phyloP scores from a whole-genome alignment of 1,140 invertebrate genomes.

The Conus ventricosus region DNA sequence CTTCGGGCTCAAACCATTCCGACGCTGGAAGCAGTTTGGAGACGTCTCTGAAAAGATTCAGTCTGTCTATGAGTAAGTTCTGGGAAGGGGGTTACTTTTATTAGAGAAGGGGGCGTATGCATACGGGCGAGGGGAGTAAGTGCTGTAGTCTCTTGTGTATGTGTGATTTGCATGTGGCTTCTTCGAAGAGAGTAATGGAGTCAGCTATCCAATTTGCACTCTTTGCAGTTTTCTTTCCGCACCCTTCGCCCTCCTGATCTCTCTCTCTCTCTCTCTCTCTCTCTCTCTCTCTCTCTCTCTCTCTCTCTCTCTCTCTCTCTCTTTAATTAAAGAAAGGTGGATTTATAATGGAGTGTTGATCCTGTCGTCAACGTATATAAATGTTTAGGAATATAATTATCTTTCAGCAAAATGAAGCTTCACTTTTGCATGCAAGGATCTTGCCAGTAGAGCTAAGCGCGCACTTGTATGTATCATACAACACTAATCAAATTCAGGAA shows the following conservation, averaged over 20 bases:
- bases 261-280: neutral
- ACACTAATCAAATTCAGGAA: too few species aligned
- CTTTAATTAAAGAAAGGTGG: neutral
- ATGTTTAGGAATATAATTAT: too few species aligned
- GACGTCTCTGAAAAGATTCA: neutral
- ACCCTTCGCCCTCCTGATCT: too few species aligned
- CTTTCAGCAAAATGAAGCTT: too few species aligned
- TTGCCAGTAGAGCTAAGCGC: too few species aligned
- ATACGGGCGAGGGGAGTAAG: too few species aligned
- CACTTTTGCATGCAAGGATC: too few species aligned
- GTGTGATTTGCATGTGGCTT: neutral
- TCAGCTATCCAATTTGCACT: neutral
- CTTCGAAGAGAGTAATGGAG: too few species aligned
- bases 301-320: neutral
- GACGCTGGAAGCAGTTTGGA: slow-evolving; percentile 7
- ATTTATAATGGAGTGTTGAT: too few species aligned
- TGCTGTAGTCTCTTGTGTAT: neutral
- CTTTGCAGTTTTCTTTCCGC: neutral
- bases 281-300: neutral
- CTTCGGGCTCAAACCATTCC: slow-evolving; percentile 3
- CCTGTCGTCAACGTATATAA: too few species aligned
- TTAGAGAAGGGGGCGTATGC: neutral
- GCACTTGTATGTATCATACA: too few species aligned
- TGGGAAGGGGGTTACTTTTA: neutral
- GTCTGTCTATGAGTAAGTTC: slow-evolving; percentile 16